A percentile compares a stretch with the other conserved stretches of the same genome.
Evolutionary conservation across 2,797 vertebrate species (phyloP).

Genomic region (Sebastes ruberrimus): DNA sequence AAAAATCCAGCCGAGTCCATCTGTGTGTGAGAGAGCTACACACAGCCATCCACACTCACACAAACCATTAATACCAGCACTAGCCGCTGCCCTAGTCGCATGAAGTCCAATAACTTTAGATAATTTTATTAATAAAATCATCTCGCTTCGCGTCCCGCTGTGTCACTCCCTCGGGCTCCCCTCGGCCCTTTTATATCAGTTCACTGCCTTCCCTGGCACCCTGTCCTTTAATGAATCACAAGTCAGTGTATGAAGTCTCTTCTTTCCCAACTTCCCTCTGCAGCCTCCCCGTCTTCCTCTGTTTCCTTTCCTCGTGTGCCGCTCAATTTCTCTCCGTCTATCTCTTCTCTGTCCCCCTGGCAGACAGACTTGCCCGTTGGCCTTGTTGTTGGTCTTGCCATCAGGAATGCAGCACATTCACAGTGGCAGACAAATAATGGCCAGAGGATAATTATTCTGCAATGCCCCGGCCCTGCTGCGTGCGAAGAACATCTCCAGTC

Average conservation of each 20-base stretch:
- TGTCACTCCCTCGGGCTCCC: conserved; percentile 39
- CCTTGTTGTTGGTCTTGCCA: conserved; percentile 26
- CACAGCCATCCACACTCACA: not conserved
- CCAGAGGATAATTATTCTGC: conserved; percentile 44
- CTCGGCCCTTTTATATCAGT: conserved; percentile 69
- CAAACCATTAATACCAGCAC: conserved; percentile 77
- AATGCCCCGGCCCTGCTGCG: not conserved
- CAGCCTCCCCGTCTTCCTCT: conserved; percentile 5
- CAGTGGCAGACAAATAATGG: conserved; percentile 46
- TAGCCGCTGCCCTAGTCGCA: conserved; percentile 65
- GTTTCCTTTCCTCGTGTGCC: conserved; percentile 7
- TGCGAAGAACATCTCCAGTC: conserved; percentile 40
- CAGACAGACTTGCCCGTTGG: conserved; percentile 31
- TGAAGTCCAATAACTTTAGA: conserved; percentile 72
- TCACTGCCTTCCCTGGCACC: conserved; percentile 56
- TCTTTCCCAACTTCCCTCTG: conserved; percentile 8
- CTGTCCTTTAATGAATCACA: conserved; percentile 73
- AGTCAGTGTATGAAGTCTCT: conserved; percentile 41
- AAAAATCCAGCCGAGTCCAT: conserved; percentile 74
- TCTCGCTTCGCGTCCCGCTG: conserved; percentile 61
- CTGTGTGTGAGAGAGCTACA: conserved; percentile 3
- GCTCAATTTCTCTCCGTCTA: conserved; percentile 4
- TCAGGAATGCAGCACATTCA: conserved; percentile 28
- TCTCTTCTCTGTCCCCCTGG: not conserved
- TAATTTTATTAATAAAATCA: conserved; percentile 83